Base-by-base conservation (phyloP, 2,113 vertebrate genomes). In the Acrocephalus kingi region DNA sequence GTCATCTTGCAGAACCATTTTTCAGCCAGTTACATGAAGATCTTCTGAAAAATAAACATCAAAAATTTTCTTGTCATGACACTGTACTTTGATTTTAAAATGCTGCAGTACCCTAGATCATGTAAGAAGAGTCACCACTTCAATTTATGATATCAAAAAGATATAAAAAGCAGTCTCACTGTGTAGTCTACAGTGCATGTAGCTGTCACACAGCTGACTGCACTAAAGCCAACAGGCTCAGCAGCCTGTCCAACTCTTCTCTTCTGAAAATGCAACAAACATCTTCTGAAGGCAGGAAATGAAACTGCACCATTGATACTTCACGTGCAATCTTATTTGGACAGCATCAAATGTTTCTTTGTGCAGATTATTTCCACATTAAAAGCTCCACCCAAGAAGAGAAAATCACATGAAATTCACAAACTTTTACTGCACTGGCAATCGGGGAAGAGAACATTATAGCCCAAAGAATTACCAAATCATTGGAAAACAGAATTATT, bases 1-100 rank as follows among this genome's bases (percentile, higher is more conserved):
- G 27, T 76, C 95, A 94, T 91, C 87, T 85, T 75, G 75, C 1
- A 9, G 52, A 94, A 94, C 49, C 94, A 93, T 95, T 89, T 91
- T 92, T 84, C 85, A 93, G 76, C 25, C 92, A 90, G 64, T 73
- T 84, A 83, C 41, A n/a, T 31, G 73, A 78, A 76, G 82, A 75
- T 37, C 83, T 87, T 90, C 94, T 96, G 81, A 2, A 84, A 88
- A 79, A 63, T 33, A 90, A 76, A 49, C 23, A 37, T 30, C 14
- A 25, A 61, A 59, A 22, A 25, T 4, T 59, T 75, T 37, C 10
- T 79, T n/a, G 9, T 66, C 16, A 27, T 9, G 8, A 69, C 25
- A 56, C 5, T 35, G 13, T 69, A 72, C 62, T 91, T 67, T 46
- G 14, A 24, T 73, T 80, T 76, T 54, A 37, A 88, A 74, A 48